Base-by-base conservation (phyloP, 2,888 invertebrate species). In the Lasioglossum calceatum region DNA sequence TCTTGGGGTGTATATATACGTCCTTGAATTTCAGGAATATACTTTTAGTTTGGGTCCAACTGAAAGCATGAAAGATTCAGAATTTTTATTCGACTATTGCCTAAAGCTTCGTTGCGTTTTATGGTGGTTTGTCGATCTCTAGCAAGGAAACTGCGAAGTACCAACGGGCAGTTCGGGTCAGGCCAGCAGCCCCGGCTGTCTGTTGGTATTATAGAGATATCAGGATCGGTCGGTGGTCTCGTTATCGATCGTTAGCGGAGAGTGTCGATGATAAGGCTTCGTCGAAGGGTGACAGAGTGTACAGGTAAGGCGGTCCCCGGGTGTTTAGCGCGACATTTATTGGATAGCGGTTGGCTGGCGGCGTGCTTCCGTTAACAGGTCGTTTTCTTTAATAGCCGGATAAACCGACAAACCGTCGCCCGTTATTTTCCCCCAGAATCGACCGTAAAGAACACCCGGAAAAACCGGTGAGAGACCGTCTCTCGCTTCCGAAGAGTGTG, bases 371-470 rank as follows among this genome's bases (percentile, higher is more conserved):
- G 89, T 92, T 92, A 93, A 92, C 92, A 89, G 92, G 87, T 92
- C 92, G 92, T 93, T 92, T 90, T 91, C 91, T 92, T 93, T 93
- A 92, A 93, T 90, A 81, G 91, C 86, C 85, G 82, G 90, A 93
- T 93, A 93, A 93, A 93, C 90, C 88, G 87, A 85, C 82, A 82
- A 84, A 80, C 83, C 79, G 79, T 80, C 87, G 74, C 50, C 64
- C 79, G 79, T 84, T 87, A 87, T 77, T 87, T 79, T 74, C 39
- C 14, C 75, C 27, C 54, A 10, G 87, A 84, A 87, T 84, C 79
- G 71, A 72, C 70, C 81, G 72, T 84, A 82, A 87, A 87, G 79
- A 67, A 77, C 77, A 32, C 72, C 7, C n/a, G 76, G 79, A 58
- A 58, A 79, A 79, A n/a, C 54, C 54, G 54, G 42, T 50, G 58